Percentiles rank a stretch among this genome's conserved stretches.
Evolutionary conservation across 1,140 invertebrate species (phyloP).

Genomic region (Solenopsis invicta): DNA sequence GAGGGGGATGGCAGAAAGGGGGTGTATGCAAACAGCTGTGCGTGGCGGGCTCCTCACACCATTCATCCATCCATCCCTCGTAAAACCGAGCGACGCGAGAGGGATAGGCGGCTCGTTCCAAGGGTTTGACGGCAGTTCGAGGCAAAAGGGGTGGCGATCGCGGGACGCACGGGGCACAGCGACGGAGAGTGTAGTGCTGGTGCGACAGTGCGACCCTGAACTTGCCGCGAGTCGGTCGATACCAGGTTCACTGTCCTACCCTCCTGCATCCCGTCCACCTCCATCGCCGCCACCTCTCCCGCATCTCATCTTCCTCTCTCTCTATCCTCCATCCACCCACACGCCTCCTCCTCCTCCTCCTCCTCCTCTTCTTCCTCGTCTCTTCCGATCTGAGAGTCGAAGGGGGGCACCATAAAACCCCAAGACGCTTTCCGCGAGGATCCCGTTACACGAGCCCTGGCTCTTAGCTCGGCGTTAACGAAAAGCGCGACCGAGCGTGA

Average conservation of each 20-base stretch:
- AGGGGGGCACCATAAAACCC: conserved; percentile 78
- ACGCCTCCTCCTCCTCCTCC: not conserved
- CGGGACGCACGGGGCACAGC: conserved; percentile 60
- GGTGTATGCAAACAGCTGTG: conserved; percentile 84
- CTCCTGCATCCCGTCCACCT: conserved; percentile 69
- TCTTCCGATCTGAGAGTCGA: conserved; percentile 71
- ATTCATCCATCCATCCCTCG: conserved; percentile 68
- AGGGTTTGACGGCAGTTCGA: conserved; percentile 68
- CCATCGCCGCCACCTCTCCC: conserved; percentile 30
- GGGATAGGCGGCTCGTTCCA: conserved; percentile 71
- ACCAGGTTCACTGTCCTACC: conserved; percentile 82
- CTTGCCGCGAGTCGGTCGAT: conserved; percentile 83
- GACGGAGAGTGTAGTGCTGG: conserved; percentile 71
- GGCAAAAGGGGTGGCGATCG: conserved; percentile 54
- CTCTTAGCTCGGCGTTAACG: conserved; percentile 79
- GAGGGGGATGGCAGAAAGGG: not conserved
- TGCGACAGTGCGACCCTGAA: conserved; percentile 84
- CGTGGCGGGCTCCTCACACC: conserved; percentile 78
- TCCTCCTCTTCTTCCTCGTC: conserved; percentile 38
- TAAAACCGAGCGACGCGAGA: conserved; percentile 68
- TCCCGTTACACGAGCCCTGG: conserved; percentile 79
- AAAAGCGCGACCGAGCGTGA: conserved; percentile 80
- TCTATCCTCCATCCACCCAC: not conserved
- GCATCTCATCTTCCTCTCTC: conserved; percentile 46
- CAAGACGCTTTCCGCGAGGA: conserved; percentile 81